These are phyloP conservation scores for Tenodera sinensis DNA, from an alignment of 2,888 invertebrate species.

Conservation along the genomic window DNA sequence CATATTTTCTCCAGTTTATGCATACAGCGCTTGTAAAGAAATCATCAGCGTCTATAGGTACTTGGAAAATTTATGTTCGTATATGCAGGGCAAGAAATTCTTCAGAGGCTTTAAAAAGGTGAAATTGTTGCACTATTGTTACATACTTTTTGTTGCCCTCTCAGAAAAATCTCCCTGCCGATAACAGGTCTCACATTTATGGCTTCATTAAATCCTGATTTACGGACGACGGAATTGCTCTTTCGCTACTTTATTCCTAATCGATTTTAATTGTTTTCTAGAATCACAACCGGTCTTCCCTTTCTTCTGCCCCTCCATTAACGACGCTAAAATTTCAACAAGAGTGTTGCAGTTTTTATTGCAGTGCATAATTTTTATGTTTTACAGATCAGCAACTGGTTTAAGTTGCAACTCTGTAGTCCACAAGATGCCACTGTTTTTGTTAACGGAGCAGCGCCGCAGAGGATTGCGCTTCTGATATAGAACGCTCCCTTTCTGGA, in stretches of 20 bases:
- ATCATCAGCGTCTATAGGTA: not conserved
- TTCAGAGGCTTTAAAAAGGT: not conserved
- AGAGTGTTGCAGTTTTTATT: not conserved
- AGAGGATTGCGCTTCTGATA: too few relatives aligned
- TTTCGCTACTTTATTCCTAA: not conserved
- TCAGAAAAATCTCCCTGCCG: not conserved
- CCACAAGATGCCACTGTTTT: not conserved
- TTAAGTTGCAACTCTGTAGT: not conserved
- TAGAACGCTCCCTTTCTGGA: too few relatives aligned
- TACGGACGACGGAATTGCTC: not conserved
- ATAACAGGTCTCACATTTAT: not conserved
- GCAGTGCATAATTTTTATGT: not conserved
- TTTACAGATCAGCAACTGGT: not conserved
- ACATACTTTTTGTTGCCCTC: not conserved
- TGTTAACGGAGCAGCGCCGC: not conserved
- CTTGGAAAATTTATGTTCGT: not conserved
- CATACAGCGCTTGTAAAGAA: too few relatives aligned
- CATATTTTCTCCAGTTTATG: too few relatives aligned
- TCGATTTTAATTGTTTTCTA: not conserved
- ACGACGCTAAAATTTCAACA: not conserved
- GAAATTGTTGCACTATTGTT: not conserved
- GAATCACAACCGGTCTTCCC: not conserved
- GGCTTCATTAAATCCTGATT: not conserved
- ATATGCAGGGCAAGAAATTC: not conserved
- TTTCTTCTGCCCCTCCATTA: not conserved